Evolutionary conservation across 2,888 invertebrate species (phyloP).

Genomic region (Lithophane leautieri): DNA sequence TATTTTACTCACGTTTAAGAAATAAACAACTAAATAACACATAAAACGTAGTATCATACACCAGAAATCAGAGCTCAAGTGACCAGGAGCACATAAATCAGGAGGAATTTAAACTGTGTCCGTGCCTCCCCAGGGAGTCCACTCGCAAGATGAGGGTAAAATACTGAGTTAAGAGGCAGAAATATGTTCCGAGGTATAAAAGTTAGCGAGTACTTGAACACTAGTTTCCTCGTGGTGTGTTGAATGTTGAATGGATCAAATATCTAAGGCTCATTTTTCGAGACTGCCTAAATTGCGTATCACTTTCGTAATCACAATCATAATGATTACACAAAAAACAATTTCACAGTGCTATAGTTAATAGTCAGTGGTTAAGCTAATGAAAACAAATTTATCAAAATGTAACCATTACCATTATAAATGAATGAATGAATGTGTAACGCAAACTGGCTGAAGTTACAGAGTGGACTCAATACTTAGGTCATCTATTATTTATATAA

Average conservation of each 20-base stretch:
- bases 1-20: not conserved
- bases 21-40: conserved; percentile 33
- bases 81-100: conserved; percentile 63
- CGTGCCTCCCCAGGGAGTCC: conserved; percentile 48
- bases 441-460: not conserved
- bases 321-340: not conserved
- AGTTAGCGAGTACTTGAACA: conserved; percentile 36
- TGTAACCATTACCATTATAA: no score
- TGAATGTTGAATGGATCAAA: conserved; percentile 22
- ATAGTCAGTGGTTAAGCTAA: no score
- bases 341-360: not conserved
- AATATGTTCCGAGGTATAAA: conserved; percentile 59
- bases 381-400: not conserved
- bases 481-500: not conserved
- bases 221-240: not conserved
- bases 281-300: not conserved
- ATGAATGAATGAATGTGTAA: not conserved
- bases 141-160: conserved; percentile 60
- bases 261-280: not conserved
- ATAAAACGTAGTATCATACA: conserved; percentile 32
- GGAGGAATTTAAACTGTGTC: conserved; percentile 64
- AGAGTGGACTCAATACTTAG: no score
- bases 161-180: conserved; percentile 61
- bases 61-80: conserved; percentile 57
- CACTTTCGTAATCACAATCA: not conserved